These are phyloP conservation scores for Vesta saturnalis DNA, from an alignment of 2,888 invertebrate genomes.

Conservation along the genomic window DNA sequence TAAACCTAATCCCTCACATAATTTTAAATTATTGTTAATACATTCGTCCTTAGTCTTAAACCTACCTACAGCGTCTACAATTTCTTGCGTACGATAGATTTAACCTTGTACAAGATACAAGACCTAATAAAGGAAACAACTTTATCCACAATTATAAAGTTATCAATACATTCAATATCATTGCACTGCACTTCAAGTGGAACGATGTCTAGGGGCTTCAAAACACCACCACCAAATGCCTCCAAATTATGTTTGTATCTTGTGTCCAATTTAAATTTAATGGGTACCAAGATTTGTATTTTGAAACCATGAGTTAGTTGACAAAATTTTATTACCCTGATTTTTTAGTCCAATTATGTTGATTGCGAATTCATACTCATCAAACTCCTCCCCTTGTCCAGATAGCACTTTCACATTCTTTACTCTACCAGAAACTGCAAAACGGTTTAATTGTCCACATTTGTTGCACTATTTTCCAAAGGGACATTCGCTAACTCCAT, in stretches of 20 bases:
- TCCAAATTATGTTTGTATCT: too few relatives aligned
- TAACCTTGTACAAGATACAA: too few relatives aligned
- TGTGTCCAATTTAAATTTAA: not conserved
- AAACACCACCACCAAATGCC: too few relatives aligned
- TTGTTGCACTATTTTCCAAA: not conserved
- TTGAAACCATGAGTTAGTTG: not conserved
- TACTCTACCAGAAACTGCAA: not conserved
- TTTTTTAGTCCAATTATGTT: not conserved
- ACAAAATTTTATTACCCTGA: too few relatives aligned
- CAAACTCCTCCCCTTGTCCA: not conserved
- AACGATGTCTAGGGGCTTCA: not conserved
- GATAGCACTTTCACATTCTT: not conserved
- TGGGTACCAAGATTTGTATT: not conserved
- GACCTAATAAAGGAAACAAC: not conserved
- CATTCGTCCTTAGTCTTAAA: too few relatives aligned
- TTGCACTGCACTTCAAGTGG: not conserved
- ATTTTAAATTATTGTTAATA: too few relatives aligned
- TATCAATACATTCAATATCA: not conserved
- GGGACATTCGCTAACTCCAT: not conserved
- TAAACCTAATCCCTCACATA: too few relatives aligned
- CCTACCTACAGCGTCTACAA: not conserved
- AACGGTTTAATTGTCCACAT: not conserved
- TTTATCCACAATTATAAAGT: too few relatives aligned
- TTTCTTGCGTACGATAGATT: too few relatives aligned
- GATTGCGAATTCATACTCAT: not conserved